Conservation (phyloP, 2,113 vertebrate species). For the Pagrus major region DNA sequence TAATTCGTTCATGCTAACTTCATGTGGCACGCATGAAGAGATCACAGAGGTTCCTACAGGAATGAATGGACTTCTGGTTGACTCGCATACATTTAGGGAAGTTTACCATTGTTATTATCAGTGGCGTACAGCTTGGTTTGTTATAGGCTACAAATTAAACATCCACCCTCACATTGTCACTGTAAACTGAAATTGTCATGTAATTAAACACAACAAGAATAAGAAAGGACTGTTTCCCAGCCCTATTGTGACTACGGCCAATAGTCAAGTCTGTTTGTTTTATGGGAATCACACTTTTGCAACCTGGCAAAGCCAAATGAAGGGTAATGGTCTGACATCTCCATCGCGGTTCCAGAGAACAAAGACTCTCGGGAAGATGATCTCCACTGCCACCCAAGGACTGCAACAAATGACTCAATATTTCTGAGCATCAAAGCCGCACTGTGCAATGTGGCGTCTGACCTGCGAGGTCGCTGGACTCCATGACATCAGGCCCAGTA, state of each 20-base stretch:
- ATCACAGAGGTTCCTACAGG: too few relatives aligned
- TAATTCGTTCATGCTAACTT: too few relatives aligned
- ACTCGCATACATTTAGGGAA: background rate
- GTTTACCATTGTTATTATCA: background rate
- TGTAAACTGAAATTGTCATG: background rate
- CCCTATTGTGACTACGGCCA: slow-evolving; percentile 56
- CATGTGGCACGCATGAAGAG: too few relatives aligned
- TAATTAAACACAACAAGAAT: slow-evolving; percentile 12
- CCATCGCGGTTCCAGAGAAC: slow-evolving; percentile 23
- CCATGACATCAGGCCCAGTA: slow-evolving; percentile 81
- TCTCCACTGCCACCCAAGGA: slow-evolving; percentile 71
- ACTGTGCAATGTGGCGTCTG: slow-evolving; percentile 75
- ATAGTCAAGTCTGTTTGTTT: slow-evolving; percentile 56
- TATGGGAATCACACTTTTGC: slow-evolving; percentile 39
- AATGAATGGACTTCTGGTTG: too few relatives aligned
- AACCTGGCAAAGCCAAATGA: slow-evolving; percentile 42
- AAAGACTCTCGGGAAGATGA: slow-evolving; percentile 57
- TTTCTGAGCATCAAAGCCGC: slow-evolving; percentile 73
- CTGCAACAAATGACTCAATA: slow-evolving; percentile 75
- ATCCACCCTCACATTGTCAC: background rate
- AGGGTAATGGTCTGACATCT: slow-evolving; percentile 29
- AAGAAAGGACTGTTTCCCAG: slow-evolving; percentile 42
- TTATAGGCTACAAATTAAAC: background rate
- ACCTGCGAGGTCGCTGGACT: slow-evolving; percentile 77
- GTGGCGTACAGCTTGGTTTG: background rate